Evolutionary conservation across 1,140 invertebrate species (phyloP), one percentile per base, ranked within the genome.

Genomic region (Sarcophaga peregrina): DNA sequence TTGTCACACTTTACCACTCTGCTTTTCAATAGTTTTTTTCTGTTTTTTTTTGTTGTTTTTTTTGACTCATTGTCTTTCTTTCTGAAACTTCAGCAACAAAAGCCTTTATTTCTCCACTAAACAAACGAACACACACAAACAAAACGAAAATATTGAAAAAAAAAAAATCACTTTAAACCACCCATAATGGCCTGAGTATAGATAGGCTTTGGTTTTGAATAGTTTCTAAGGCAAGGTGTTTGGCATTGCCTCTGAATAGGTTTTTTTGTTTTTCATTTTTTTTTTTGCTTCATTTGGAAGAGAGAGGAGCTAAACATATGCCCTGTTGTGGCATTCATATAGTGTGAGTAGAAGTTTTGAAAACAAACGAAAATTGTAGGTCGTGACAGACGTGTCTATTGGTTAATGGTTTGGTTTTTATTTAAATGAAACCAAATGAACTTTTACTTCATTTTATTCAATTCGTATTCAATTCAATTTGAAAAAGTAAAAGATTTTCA

Each of bases 351-450:
- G 25, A 37, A 37, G 25, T 37, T 37, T 37, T 2, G 4, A 37
- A 37, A 37, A 37, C 25, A 37, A 37, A 20, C 11, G n/a, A 13
- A 10, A 13, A n/a, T 76, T 50, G 75, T 47, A 78, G 75, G 75
- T 78, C 75, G 75, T 78, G 75, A 78, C 75, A 78, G 48, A 78
- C 75, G 75, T 78, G 75, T 78, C 75, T 78, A 78, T 78, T 78
- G 75, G 47, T 68, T 68, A 68, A 68, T 68, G 62, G 62, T 68
- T 68, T 37, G 17, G 62, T 68, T 68, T 37, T 68, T 58, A 58
- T 58, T 68, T 68, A 68, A 68, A 68, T 68, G 62, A 68, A 68
- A 68, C 62, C 20, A 25, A 68, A 68, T 68, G 62, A 20, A 68
- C n/a, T 20, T 68, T 17, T 20, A 68, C 62, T 20, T 20, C 62